Conservation (phyloP, 2,113 vertebrate species). For the Struthidea cinerea region DNA sequence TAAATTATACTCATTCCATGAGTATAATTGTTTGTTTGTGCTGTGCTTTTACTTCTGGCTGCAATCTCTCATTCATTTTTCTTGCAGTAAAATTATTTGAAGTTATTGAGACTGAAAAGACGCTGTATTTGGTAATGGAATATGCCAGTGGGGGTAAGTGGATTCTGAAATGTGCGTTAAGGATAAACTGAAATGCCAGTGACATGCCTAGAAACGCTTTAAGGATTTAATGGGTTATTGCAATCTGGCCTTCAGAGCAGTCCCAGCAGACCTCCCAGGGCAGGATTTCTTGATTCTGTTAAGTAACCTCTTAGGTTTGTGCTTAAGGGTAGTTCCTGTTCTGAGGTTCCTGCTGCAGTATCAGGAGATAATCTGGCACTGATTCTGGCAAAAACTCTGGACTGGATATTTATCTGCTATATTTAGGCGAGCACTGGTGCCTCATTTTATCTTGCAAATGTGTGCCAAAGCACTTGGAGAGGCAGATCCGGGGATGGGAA, state of each 20-base stretch:
- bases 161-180: not conserved
- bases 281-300: not conserved
- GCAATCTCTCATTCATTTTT: constrained; percentile 49
- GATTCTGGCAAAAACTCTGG: not conserved
- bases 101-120: constrained; percentile 97
- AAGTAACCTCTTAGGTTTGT: not conserved
- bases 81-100: constrained; percentile 94
- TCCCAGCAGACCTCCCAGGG: not conserved
- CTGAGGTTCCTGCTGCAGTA: not conserved
- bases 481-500: not conserved
- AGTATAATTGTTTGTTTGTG: constrained; percentile 9
- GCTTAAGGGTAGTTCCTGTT: not conserved
- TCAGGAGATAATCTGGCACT: not conserved
- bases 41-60: constrained; percentile 7
- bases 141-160: constrained; percentile 93
- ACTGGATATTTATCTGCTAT: not conserved
- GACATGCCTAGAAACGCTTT: not conserved
- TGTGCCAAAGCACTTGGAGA: not conserved
- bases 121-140: constrained; percentile 94
- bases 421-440: not conserved
- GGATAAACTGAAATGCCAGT: not conserved
- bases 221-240: not conserved
- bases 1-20: not conserved
- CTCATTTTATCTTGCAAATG: not conserved
- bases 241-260: not conserved